Conservation (phyloP, 2,113 vertebrate species). For the Neogobius melanostomus region DNA sequence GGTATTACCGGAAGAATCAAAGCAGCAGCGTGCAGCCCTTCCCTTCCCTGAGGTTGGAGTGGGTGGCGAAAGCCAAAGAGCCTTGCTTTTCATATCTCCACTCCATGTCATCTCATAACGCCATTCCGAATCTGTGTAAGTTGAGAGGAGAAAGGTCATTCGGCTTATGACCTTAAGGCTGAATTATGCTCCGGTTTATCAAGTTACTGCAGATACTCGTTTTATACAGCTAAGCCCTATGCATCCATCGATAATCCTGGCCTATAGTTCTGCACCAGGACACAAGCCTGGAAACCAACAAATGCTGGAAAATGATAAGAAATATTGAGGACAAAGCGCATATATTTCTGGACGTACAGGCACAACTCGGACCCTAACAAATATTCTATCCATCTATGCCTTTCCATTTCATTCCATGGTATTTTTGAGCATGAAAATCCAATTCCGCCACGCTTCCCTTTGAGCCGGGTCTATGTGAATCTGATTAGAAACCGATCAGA, state of each 20-base stretch:
- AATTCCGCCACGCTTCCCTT: conserved; percentile 37
- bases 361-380: background rate
- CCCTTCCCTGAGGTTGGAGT: background rate
- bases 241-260: conserved; percentile 2
- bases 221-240: background rate
- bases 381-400: background rate
- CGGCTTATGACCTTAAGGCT: background rate
- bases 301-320: background rate
- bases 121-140: background rate
- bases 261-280: background rate
- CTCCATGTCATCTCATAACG: background rate
- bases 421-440: conserved; percentile 55
- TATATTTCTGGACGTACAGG: background rate
- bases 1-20: too few species aligned
- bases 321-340: background rate
- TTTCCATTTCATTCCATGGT: conserved; percentile 8
- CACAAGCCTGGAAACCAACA: background rate
- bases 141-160: background rate
- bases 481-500: conserved; percentile 63
- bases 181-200: conserved; percentile 3
- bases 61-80: background rate
- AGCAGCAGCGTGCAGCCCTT: too few species aligned
- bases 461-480: conserved; percentile 62
- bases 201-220: background rate
- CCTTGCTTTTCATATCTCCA: background rate